phyloP scores from a whole-genome alignment of 1,140 invertebrate species.

The Mycetomoellerius zeteki region DNA sequence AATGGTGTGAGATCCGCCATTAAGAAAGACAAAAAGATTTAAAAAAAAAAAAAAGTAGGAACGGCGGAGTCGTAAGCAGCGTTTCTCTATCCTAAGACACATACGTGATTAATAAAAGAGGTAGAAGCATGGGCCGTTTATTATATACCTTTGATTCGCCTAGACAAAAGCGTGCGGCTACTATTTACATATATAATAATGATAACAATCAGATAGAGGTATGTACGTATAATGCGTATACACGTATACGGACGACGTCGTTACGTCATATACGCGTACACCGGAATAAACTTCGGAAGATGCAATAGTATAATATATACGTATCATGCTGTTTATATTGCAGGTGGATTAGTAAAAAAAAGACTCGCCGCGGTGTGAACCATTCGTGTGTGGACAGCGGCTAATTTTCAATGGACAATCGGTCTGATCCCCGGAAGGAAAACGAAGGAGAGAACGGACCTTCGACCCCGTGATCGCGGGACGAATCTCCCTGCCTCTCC shows the following conservation, averaged over 20 bases:
- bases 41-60: constrained; percentile 30
- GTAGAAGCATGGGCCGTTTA: constrained; percentile 81
- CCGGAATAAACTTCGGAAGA: constrained; percentile 74
- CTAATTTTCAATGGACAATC: constrained; percentile 30
- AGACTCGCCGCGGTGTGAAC: constrained; percentile 67
- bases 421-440: constrained; percentile 63
- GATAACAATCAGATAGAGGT: constrained; percentile 75
- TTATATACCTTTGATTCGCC: constrained; percentile 82
- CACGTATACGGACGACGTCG: constrained; percentile 35
- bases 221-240: constrained; percentile 66
- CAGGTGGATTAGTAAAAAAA: constrained; percentile 78
- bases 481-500: constrained; percentile 19
- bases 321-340: constrained; percentile 80
- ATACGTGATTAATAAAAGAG: constrained; percentile 82
- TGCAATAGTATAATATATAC: constrained; percentile 77
- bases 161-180: constrained; percentile 85
- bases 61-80: constrained; percentile 82
- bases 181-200: constrained; percentile 84
- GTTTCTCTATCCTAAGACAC: constrained; percentile 83
- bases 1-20: constrained; percentile 66
- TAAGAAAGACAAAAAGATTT: constrained; percentile 10
- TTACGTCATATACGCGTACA: constrained; percentile 59
- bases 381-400: constrained; percentile 34
- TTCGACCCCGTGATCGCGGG: neutral
- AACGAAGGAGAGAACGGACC: neutral